Conservation (phyloP, 2,113 vertebrate species). For the Nansenia antarctica region DNA sequence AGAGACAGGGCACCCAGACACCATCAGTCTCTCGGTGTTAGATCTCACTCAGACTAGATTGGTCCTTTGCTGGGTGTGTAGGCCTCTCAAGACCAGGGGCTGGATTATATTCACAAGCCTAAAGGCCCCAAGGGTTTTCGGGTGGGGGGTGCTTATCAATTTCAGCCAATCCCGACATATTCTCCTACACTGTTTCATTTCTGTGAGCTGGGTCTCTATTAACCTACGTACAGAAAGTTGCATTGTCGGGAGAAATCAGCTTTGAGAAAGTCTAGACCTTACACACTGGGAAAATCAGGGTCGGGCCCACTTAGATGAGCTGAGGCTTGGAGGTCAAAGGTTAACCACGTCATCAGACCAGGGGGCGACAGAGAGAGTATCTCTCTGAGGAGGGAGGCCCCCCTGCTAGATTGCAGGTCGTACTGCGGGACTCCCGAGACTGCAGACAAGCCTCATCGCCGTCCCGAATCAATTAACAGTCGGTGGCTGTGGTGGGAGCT, state of each 20-base stretch:
- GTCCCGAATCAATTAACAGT: conserved; percentile 60
- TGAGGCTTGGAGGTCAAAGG: conserved; percentile 41
- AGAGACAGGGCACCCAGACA: neutral
- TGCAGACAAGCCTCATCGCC: conserved; percentile 27
- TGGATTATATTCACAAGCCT: neutral
- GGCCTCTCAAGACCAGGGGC: neutral
- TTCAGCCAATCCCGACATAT: neutral
- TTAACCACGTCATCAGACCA: conserved; percentile 42
- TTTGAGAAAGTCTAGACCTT: neutral
- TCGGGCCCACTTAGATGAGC: conserved; percentile 29
- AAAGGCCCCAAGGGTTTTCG: neutral
- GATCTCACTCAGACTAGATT: conserved; percentile 8
- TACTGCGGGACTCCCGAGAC: conserved; percentile 8
- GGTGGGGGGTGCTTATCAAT: neutral
- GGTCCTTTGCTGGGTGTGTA: neutral
- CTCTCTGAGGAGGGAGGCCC: conserved; percentile 16
- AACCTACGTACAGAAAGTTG: neutral
- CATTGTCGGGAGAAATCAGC: conserved; percentile 6
- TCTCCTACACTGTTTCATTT: neutral
- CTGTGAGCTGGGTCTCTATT: neutral
- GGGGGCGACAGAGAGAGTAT: conserved; percentile 1
- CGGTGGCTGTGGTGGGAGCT: conserved; percentile 1
- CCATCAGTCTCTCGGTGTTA: neutral
- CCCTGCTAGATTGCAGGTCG: neutral
- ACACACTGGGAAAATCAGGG: conserved; percentile 14